These are phyloP conservation scores for Ichneumon xanthorius DNA, from an alignment of 2,888 invertebrate species.

Conservation along the genomic window DNA sequence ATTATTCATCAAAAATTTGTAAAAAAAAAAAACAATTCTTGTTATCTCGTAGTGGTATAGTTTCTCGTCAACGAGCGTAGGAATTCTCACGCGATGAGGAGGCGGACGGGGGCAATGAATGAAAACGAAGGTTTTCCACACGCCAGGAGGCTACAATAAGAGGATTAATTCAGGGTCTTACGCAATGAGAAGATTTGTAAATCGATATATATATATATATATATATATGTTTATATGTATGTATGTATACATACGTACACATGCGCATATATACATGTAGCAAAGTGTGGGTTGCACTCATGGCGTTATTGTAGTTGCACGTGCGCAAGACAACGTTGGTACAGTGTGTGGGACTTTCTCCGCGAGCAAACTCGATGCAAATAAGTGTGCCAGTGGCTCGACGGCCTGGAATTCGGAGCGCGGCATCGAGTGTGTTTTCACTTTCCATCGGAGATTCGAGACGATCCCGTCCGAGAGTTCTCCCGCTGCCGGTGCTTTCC, in stretches of 20 bases:
- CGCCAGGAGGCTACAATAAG: slow-evolving; percentile 14
- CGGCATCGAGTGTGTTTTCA: slow-evolving; percentile 73
- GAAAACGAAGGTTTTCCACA: slow-evolving; percentile 53
- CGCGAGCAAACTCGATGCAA: slow-evolving; percentile 70
- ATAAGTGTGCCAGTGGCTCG: slow-evolving; percentile 79
- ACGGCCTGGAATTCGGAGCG: slow-evolving; percentile 65
- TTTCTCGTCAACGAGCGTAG: slow-evolving; percentile 3
- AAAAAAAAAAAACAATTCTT: background rate
- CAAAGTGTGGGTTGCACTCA: background rate
- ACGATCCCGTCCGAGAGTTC: slow-evolving; percentile 23
- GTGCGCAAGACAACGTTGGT: slow-evolving; percentile 26
- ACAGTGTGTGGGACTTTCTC: slow-evolving; percentile 73
- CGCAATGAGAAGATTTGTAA: slow-evolving; percentile 33
- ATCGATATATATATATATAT: slow-evolving; percentile 29
- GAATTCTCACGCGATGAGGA: slow-evolving; percentile 55
- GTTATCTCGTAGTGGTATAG: background rate
- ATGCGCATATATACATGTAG: too few relatives aligned
- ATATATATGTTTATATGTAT: background rate
- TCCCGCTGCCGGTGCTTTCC: slow-evolving; percentile 41
- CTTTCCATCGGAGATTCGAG: slow-evolving; percentile 73
- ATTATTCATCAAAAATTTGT: background rate
- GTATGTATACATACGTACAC: background rate
- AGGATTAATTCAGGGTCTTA: slow-evolving; percentile 45
- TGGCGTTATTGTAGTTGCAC: slow-evolving; percentile 29
- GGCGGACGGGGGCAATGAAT: slow-evolving; percentile 42